Evolutionary conservation across 2,888 invertebrate species (phyloP).

Genomic region (Amorpha juglandis): DNA sequence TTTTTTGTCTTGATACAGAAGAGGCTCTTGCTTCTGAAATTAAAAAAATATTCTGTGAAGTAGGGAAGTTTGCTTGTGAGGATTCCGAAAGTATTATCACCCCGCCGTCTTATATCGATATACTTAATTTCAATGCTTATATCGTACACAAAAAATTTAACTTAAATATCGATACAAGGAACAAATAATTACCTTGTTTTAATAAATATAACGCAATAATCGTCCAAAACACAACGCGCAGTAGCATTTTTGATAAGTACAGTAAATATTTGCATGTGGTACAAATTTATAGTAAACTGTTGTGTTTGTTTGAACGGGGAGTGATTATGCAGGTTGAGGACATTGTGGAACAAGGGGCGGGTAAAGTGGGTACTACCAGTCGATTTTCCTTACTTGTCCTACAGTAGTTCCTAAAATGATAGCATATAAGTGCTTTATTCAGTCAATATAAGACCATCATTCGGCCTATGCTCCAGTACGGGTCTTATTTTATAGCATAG

Average conservation of each 20-base stretch:
- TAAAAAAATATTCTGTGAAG: too few relatives aligned
- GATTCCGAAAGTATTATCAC: neutral
- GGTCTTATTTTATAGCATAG: too few relatives aligned
- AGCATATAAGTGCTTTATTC: too few relatives aligned
- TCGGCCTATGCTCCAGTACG: too few relatives aligned
- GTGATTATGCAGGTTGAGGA: neutral
- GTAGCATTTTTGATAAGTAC: conserved; percentile 20
- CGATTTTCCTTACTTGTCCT: too few relatives aligned
- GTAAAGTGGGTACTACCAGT: neutral
- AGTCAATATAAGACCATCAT: too few relatives aligned
- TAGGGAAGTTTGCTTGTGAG: too few relatives aligned
- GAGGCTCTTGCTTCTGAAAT: neutral
- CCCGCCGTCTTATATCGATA: too few relatives aligned
- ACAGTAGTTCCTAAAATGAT: too few relatives aligned
- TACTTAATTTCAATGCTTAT: too few relatives aligned
- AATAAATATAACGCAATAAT: conserved; percentile 12
- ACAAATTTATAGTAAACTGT: conserved; percentile 15
- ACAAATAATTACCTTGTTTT: conserved; percentile 16
- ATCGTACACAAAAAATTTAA: too few relatives aligned
- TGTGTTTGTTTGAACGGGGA: conserved; percentile 1
- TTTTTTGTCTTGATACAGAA: conserved; percentile 31
- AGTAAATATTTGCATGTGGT: conserved; percentile 15
- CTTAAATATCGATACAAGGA: neutral
- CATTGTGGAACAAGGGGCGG: neutral
- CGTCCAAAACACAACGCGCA: conserved; percentile 18